Evolutionary conservation across 2,797 vertebrate species (phyloP).

Genomic region (Aldrovandia affinis): DNA sequence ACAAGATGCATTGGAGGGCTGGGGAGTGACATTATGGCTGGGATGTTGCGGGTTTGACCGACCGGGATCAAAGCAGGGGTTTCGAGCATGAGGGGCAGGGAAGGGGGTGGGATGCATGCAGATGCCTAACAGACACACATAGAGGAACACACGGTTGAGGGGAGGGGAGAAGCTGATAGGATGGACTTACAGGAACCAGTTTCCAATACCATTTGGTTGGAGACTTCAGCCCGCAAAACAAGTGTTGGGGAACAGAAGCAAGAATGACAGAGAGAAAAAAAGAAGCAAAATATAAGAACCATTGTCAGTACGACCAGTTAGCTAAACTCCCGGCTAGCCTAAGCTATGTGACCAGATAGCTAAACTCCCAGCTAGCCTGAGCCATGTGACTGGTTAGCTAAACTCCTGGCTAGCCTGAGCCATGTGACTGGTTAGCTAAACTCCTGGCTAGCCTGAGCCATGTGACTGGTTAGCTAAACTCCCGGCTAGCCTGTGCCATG

Average conservation of each 20-base stretch:
- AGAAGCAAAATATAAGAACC: constrained; percentile 36
- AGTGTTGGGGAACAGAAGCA: constrained; percentile 61
- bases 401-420: no score
- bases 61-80: constrained; percentile 3
- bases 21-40: not conserved
- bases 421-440: no score
- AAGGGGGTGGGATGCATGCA: not conserved
- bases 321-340: not conserved
- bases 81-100: not conserved
- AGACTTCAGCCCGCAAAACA: constrained; percentile 79
- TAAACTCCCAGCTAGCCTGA: no score
- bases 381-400: no score
- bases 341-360: no score
- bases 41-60: not conserved
- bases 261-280: constrained; percentile 30
- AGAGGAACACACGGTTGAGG: constrained; percentile 24
- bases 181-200: constrained; percentile 95
- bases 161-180: constrained; percentile 53
- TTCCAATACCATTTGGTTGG: constrained; percentile 97
- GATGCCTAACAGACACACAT: constrained; percentile 22
- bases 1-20: not conserved
- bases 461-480: no score
- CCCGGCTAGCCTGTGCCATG: no score
- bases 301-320: constrained; percentile 26
- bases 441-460: no score